Evolutionary conservation across 1,140 invertebrate species (phyloP).

Genomic region (Macrocentrus cingulum): DNA sequence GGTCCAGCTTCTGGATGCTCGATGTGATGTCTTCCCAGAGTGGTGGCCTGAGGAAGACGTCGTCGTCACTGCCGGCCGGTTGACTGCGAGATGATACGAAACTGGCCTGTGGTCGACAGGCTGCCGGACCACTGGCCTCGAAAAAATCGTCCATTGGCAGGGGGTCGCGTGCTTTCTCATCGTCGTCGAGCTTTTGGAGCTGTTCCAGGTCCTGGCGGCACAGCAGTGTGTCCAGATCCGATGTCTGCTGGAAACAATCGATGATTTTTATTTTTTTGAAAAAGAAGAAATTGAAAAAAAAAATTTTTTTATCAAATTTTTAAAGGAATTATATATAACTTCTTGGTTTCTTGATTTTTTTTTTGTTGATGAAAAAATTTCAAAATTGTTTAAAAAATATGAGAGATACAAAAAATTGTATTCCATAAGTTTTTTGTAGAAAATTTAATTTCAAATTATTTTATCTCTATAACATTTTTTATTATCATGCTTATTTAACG

Average conservation of each 20-base stretch:
- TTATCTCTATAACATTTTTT: too few relatives aligned
- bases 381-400: too few relatives aligned
- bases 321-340: too few relatives aligned
- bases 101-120: constrained; percentile 54
- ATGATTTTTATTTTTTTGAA: too few relatives aligned
- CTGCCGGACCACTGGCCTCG: constrained; percentile 33
- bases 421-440: too few relatives aligned
- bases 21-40: constrained; percentile 88
- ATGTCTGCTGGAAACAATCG: constrained; percentile 60
- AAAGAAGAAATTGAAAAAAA: too few relatives aligned
- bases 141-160: constrained; percentile 32
- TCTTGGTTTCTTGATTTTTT: too few relatives aligned
- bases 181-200: constrained; percentile 60
- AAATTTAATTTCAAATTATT: too few relatives aligned
- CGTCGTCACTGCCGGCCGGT: constrained; percentile 66
- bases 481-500: too few relatives aligned
- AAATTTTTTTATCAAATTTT: too few relatives aligned
- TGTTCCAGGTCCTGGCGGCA: constrained; percentile 64
- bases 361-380: too few relatives aligned
- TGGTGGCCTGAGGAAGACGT: constrained; percentile 78
- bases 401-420: too few relatives aligned
- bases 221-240: constrained; percentile 65
- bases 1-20: constrained; percentile 84
- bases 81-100: constrained; percentile 61
- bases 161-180: constrained; percentile 62